Conservation (phyloP, 2,797 vertebrate genomes). For the Amblyopsis hoosieri region DNA sequence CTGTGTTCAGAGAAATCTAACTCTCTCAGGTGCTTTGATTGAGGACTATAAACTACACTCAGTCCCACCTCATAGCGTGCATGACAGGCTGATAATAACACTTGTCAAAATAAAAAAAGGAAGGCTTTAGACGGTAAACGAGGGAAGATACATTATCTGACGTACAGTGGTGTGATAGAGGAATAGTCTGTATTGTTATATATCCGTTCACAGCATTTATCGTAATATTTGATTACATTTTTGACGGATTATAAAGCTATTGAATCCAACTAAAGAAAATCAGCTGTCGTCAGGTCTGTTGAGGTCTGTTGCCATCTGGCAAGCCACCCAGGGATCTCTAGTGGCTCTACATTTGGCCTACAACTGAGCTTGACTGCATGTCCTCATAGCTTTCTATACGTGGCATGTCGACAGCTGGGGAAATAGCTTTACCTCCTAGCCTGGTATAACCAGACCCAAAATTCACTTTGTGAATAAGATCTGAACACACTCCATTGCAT, state of each 20-base stretch:
- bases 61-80: slow-evolving; percentile 25
- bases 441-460: too few relatives aligned
- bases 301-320: slow-evolving; percentile 50
- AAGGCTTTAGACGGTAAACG: slow-evolving; percentile 23
- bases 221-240: slow-evolving; percentile 24
- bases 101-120: slow-evolving; percentile 58
- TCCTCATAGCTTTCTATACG: slow-evolving; percentile 19
- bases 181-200: slow-evolving; percentile 19
- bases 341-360: slow-evolving; percentile 38
- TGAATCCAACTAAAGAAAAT: slow-evolving; percentile 33
- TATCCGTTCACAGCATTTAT: slow-evolving; percentile 15
- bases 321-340: slow-evolving; percentile 36
- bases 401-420: too few relatives aligned
- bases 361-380: slow-evolving; percentile 43
- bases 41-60: too few relatives aligned
- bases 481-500: too few relatives aligned
- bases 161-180: slow-evolving; percentile 14
- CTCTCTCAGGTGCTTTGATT: slow-evolving; percentile 31
- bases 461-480: too few relatives aligned
- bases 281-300: slow-evolving; percentile 46
- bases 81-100: slow-evolving; percentile 60
- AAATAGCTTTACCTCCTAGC: too few relatives aligned
- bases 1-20: slow-evolving; percentile 40
- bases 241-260: slow-evolving; percentile 15
- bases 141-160: slow-evolving; percentile 26